Conservation (phyloP, 2,113 vertebrate genomes). For the Syngnathus scovelli region DNA sequence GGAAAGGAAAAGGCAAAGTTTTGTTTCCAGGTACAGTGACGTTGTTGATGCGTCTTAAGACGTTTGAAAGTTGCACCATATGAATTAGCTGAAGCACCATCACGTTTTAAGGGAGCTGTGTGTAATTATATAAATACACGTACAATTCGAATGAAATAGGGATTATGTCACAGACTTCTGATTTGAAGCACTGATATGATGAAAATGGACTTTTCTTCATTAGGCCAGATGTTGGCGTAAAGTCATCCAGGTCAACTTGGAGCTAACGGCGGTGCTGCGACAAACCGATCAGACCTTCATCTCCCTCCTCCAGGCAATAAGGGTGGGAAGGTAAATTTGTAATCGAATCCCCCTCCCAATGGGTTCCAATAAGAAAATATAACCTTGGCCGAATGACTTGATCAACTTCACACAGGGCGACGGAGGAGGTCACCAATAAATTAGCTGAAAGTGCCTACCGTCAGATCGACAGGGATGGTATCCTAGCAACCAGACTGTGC, state of each 20-base stretch:
- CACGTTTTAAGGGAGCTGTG: no score
- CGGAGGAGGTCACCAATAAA: slow-evolving; percentile 79
- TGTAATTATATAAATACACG: no score
- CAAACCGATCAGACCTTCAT: slow-evolving; percentile 87
- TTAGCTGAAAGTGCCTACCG: slow-evolving; percentile 76
- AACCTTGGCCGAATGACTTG: neutral
- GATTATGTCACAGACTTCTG: no score
- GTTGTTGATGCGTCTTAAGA: neutral
- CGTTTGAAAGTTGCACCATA: no score
- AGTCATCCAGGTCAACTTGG: slow-evolving; percentile 89
- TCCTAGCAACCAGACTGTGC: slow-evolving; percentile 91
- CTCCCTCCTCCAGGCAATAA: slow-evolving; percentile 82
- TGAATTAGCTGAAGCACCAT: no score
- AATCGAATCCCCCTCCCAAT: neutral
- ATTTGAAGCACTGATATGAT: no score
- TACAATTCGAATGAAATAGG: no score
- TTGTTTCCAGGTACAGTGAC: slow-evolving; percentile 84
- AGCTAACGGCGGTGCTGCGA: slow-evolving; percentile 84
- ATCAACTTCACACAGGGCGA: slow-evolving; percentile 72
- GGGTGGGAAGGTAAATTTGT: slow-evolving; percentile 82
- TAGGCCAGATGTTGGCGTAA: slow-evolving; percentile 89
- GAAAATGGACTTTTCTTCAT: neutral
- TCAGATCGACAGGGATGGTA: slow-evolving; percentile 82
- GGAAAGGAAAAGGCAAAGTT: slow-evolving; percentile 79
- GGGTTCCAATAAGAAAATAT: neutral